Percentiles rank a stretch among this genome's conserved stretches.
Evolutionary conservation across 2,797 vertebrate species (phyloP).

Genomic region (Buceros bicornis): DNA sequence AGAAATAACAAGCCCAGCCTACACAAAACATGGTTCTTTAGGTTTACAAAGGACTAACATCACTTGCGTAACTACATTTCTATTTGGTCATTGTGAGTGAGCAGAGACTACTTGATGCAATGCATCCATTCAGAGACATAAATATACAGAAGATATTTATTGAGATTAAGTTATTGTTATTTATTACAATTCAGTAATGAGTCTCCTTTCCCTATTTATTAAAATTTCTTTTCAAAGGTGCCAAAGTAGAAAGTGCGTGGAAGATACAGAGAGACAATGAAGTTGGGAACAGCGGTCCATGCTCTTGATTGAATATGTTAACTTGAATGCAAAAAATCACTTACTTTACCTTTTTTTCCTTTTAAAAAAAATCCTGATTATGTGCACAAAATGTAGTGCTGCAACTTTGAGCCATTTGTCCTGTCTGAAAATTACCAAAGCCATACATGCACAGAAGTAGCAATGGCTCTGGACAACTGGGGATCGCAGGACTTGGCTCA

Average conservation of each 20-base stretch:
- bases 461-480: not conserved
- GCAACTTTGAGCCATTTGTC: constrained; percentile 30
- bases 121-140: constrained; percentile 88
- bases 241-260: constrained; percentile 87
- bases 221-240: constrained; percentile 90
- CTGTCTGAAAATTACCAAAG: not conserved
- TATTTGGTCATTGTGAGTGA: constrained; percentile 81
- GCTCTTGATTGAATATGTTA: constrained; percentile 78
- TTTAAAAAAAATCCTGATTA: constrained; percentile 62
- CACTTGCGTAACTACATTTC: constrained; percentile 79
- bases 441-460: not conserved
- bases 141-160: constrained; percentile 96
- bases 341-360: constrained; percentile 84
- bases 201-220: constrained; percentile 89
- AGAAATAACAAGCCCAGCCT: constrained; percentile 47
- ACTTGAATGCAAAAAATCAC: constrained; percentile 83
- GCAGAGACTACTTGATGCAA: constrained; percentile 88
- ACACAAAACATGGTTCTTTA: constrained; percentile 45
- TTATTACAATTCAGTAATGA: constrained; percentile 95
- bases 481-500: not conserved
- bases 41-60: constrained; percentile 83
- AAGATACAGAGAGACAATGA: constrained; percentile 78
- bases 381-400: constrained; percentile 13
- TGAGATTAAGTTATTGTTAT: constrained; percentile 99
- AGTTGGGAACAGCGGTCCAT: constrained; percentile 79